Conservation (phyloP, 2,797 vertebrate genomes). For the Dryobates pubescens region DNA sequence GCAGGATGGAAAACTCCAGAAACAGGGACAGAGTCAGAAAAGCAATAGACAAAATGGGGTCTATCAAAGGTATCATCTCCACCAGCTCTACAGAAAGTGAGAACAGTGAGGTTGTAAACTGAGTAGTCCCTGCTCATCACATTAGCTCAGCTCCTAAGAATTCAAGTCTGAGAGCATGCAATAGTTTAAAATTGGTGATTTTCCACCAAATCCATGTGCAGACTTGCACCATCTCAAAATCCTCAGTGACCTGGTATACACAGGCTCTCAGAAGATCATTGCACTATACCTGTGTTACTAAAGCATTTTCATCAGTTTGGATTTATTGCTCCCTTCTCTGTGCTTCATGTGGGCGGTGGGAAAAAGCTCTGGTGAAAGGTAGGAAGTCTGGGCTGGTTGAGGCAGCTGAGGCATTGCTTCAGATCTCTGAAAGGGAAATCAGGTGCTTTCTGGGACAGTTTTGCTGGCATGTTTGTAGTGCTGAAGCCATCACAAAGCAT, state of each 20-base stretch:
- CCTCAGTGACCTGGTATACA: background rate
- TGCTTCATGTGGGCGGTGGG: background rate
- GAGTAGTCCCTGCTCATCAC: background rate
- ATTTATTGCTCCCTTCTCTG: background rate
- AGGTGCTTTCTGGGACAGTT: background rate
- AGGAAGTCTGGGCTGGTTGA: background rate
- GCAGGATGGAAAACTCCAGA: background rate
- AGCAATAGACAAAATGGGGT: background rate
- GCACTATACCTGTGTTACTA: background rate
- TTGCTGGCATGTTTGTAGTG: rapidly evolving
- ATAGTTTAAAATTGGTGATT: background rate
- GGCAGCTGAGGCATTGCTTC: background rate
- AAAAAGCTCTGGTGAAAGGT: background rate
- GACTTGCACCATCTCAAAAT: background rate
- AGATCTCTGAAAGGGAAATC: background rate
- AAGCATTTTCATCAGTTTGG: background rate
- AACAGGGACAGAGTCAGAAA: background rate
- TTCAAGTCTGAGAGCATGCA: background rate
- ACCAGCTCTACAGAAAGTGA: background rate
- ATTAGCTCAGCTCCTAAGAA: background rate
- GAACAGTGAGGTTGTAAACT: background rate
- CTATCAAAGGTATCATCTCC: background rate
- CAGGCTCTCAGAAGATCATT: background rate
- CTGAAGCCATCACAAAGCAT: background rate
- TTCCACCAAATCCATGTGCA: background rate